Evolutionary conservation across 2,888 invertebrate genomes (phyloP).

Genomic region (Macaria liturata): DNA sequence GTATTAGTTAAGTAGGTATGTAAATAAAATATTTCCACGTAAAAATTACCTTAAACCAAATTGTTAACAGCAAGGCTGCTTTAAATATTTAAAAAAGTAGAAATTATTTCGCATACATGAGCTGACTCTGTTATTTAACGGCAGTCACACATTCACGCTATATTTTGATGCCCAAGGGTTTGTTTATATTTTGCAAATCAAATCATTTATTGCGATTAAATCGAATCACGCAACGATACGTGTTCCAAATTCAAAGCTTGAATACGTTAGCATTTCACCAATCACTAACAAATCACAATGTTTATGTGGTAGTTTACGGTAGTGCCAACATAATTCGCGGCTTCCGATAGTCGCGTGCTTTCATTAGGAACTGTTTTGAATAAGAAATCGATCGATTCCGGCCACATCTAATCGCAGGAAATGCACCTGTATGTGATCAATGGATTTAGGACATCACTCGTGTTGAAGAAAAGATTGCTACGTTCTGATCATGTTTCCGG

Average conservation of each 20-base stretch:
- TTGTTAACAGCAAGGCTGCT: conserved; percentile 6
- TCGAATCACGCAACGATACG: conserved; percentile 22
- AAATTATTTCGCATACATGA: conserved; percentile 7
- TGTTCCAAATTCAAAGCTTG: conserved; percentile 22
- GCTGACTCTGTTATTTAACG: conserved; percentile 1
- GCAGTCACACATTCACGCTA: conserved; percentile 4
- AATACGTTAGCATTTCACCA: conserved; percentile 20
- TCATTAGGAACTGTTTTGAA: conserved; percentile 48
- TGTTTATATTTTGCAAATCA: conserved; percentile 11
- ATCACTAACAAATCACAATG: conserved; percentile 21
- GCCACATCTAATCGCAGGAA: conserved; percentile 55
- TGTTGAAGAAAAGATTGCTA: conserved; percentile 33
- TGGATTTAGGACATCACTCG: conserved; percentile 33
- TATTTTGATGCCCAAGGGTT: conserved; percentile 9
- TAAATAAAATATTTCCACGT: conserved; percentile 7
- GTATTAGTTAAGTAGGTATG: conserved; percentile 5
- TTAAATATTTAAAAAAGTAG: conserved; percentile 6
- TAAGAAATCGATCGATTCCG: conserved; percentile 52
- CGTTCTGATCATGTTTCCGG: conserved; percentile 51
- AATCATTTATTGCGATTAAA: conserved; percentile 15
- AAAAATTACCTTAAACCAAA: conserved; percentile 10
- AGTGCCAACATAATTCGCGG: conserved; percentile 44
- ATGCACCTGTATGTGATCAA: conserved; percentile 48
- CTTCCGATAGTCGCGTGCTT: conserved; percentile 63
- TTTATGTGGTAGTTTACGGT: conserved; percentile 33